Percentiles rank a stretch among this genome's conserved stretches.
These are phyloP conservation scores for Dryococelus australis DNA, from an alignment of 2,888 invertebrate species.

Conservation along the genomic window DNA sequence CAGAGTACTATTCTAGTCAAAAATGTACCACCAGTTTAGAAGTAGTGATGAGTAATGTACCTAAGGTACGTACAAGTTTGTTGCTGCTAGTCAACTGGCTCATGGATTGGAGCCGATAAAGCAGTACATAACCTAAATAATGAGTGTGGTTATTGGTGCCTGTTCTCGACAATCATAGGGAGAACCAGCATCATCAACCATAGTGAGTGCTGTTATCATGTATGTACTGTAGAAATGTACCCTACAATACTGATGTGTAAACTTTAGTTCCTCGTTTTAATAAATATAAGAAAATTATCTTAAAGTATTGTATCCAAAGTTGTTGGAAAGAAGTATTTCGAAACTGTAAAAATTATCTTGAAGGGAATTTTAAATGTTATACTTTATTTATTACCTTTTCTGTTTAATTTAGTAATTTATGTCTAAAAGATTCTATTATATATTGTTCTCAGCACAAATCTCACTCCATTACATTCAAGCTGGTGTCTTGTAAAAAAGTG, in stretches of 20 bases:
- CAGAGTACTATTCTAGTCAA: constrained; percentile 38
- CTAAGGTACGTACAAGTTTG: constrained; percentile 7
- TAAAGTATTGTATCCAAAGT: background rate
- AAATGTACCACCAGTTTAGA: constrained; percentile 19
- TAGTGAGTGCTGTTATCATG: background rate
- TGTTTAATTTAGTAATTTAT: background rate
- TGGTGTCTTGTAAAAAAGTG: background rate
- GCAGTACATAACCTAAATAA: background rate
- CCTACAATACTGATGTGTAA: constrained; percentile 16
- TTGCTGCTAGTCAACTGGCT: background rate
- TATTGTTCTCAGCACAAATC: constrained; percentile 3
- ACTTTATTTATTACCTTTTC: background rate
- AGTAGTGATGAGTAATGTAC: background rate
- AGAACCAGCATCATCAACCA: background rate
- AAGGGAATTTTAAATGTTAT: background rate
- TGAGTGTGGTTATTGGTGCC: background rate
- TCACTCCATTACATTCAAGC: background rate
- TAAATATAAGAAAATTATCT: background rate
- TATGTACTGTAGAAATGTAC: constrained; percentile 7
- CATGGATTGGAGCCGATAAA: background rate
- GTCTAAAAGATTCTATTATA: background rate
- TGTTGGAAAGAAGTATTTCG: background rate
- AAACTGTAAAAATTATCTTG: background rate
- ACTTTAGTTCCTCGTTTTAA: background rate
- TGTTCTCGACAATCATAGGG: background rate